phyloP scores from a whole-genome alignment of 2,888 invertebrate genomes.

The Epiblema foenella region DNA sequence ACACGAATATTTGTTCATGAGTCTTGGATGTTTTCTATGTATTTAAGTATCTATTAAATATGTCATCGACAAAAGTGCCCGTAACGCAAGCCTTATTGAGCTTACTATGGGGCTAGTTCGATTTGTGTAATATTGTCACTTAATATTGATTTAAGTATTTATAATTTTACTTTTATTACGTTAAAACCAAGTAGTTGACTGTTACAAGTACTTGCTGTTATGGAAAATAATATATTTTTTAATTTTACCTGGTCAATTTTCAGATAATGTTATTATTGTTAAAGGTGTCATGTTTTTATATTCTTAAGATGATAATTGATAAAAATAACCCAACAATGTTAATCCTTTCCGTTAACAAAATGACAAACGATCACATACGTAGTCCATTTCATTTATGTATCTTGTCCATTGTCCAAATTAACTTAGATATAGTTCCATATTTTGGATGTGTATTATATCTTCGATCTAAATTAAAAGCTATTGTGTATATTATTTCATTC shows the following conservation, averaged over 20 bases:
- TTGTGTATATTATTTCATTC: constrained; percentile 83
- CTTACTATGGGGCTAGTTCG: too few relatives aligned
- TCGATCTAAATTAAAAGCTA: constrained; percentile 81
- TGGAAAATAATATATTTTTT: constrained; percentile 81
- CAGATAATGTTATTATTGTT: constrained; percentile 81
- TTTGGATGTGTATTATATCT: constrained; percentile 83
- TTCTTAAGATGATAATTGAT: constrained; percentile 76
- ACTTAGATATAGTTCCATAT: constrained; percentile 82
- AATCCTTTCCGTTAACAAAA: constrained; percentile 62
- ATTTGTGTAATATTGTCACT: too few relatives aligned
- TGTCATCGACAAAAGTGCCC: too few relatives aligned
- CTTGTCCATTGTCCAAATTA: constrained; percentile 83
- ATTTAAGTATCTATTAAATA: too few relatives aligned
- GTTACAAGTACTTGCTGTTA: constrained; percentile 57
- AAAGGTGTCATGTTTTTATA: constrained; percentile 73
- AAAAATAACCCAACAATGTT: constrained; percentile 68
- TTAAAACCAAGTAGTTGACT: constrained; percentile 45
- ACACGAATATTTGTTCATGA: too few relatives aligned
- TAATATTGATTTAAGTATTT: too few relatives aligned
- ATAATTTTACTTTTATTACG: constrained; percentile 17
- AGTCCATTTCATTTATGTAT: constrained; percentile 77
- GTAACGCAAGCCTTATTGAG: too few relatives aligned
- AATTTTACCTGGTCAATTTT: constrained; percentile 75
- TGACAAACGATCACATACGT: constrained; percentile 57
- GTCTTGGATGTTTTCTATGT: too few relatives aligned